Base-by-base conservation (phyloP, 1,140 invertebrate genomes). In the Agrilus planipennis region DNA sequence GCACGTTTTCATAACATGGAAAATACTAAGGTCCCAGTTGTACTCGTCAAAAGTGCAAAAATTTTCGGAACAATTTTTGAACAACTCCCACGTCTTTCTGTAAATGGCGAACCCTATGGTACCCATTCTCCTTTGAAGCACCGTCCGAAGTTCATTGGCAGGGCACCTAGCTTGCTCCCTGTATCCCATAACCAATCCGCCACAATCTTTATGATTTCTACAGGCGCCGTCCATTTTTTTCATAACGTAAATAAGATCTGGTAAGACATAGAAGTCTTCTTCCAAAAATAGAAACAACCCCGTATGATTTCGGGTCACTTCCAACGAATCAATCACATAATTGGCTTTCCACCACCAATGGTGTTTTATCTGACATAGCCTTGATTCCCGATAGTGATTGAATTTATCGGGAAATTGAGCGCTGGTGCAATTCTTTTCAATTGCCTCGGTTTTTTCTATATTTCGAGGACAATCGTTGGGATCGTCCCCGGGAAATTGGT, bases 241-340 rank as follows among this genome's bases (percentile, higher is more conserved):
- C n/a, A 88, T 63, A 23, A 83, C 69, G 50, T 81, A 72, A 9
- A 89, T 62, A 42, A 85, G 79, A 62, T 89, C 85, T 48, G 81
- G 78, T 19, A 79, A 72, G 0, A 89, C 75, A 61, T 81, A 87
- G 54, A 89, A 85, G 55, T 89, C 85, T 55, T 89, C 85, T 62
- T 89, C 85, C 18, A 89, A 63, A 39, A 89, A 78, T 14, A 87
- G 55, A 4, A 82, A 71, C 47, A 76, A 65, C 54, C 73, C 73
- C 16, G 69, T 68, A 17, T 31, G 17, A 6, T 31, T 17, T 5
- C n/a, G 6, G 6, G 17, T 9, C 6, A 31, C 17, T 12, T 31
- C 17, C n/a, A 31, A 9, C 17, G 14, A 9, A 9, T 31, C n/a
- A 17, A 31, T 15, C 14, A 31, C 30, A 12, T 15, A 31, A 17